These are phyloP conservation scores for Neomorphus geoffroyi DNA, from an alignment of 2,797 vertebrate species.

Conservation along the genomic window DNA sequence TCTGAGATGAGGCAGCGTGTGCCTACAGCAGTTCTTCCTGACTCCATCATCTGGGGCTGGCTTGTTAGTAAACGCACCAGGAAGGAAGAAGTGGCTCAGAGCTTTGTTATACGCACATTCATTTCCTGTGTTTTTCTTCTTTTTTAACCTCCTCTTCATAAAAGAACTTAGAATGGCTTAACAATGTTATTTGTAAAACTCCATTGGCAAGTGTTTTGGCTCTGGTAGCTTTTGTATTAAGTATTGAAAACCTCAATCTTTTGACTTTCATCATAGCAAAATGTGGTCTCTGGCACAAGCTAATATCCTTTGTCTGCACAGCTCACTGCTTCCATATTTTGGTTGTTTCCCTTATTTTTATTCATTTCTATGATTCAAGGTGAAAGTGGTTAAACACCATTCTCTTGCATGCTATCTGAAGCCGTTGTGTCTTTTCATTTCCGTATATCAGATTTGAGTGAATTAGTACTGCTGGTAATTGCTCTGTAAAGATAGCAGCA, in stretches of 20 bases:
- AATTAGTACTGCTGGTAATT: neutral
- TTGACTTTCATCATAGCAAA: neutral
- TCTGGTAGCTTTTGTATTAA: neutral
- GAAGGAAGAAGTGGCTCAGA: neutral
- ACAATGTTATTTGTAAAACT: neutral
- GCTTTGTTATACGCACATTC: neutral
- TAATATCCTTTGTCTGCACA: neutral
- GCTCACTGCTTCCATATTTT: neutral
- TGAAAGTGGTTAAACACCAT: neutral
- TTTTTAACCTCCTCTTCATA: neutral
- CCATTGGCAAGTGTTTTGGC: neutral
- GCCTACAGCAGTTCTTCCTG: neutral
- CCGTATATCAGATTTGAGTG: neutral
- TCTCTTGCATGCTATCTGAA: neutral
- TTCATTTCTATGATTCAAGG: neutral
- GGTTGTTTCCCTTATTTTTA: neutral
- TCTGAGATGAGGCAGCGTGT: neutral
- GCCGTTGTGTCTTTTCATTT: neutral
- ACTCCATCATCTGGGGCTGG: neutral
- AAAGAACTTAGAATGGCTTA: neutral
- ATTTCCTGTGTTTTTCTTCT: neutral
- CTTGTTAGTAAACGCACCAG: neutral
- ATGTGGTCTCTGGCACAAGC: neutral
- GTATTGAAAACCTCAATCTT: neutral
- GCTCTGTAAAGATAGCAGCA: neutral